These are phyloP conservation scores for Motacilla tschutschensis DNA, from an alignment of 2,113 vertebrate species.

Conservation along the genomic window DNA sequence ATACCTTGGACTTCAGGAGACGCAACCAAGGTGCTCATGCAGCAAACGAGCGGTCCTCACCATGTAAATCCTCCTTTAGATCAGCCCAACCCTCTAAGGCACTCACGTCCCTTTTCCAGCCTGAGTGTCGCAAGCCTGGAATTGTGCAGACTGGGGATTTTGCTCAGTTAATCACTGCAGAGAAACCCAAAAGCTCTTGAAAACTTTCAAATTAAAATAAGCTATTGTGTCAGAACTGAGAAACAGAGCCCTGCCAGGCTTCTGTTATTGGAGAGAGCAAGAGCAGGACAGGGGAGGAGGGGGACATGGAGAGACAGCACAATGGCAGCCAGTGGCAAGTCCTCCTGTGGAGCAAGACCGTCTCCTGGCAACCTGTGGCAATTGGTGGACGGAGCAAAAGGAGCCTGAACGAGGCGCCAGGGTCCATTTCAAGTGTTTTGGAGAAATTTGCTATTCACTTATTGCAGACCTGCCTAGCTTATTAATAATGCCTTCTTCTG, in stretches of 20 bases:
- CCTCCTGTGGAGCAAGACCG: background rate
- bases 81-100: background rate
- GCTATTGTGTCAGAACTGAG: constrained; percentile 7
- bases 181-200: background rate
- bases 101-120: background rate
- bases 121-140: background rate
- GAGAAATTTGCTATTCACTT: background rate
- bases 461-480: constrained; percentile 43
- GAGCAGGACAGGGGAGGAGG: background rate
- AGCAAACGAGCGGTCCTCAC: background rate
- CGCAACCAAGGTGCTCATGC: background rate
- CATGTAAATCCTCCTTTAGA: background rate
- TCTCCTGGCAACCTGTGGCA: constrained; percentile 52
- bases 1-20: background rate
- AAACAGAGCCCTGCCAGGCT: constrained; percentile 16
- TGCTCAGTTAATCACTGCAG: background rate
- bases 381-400: background rate
- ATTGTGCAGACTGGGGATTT: background rate
- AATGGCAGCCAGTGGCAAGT: background rate
- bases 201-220: background rate
- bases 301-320: background rate
- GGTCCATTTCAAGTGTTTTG: background rate
- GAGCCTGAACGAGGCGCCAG: background rate
- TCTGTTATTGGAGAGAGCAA: background rate
- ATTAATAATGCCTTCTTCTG: constrained; percentile 22